These are phyloP conservation scores for Peucedramus taeniatus DNA, from an alignment of 2,113 vertebrate species.

Conservation along the genomic window DNA sequence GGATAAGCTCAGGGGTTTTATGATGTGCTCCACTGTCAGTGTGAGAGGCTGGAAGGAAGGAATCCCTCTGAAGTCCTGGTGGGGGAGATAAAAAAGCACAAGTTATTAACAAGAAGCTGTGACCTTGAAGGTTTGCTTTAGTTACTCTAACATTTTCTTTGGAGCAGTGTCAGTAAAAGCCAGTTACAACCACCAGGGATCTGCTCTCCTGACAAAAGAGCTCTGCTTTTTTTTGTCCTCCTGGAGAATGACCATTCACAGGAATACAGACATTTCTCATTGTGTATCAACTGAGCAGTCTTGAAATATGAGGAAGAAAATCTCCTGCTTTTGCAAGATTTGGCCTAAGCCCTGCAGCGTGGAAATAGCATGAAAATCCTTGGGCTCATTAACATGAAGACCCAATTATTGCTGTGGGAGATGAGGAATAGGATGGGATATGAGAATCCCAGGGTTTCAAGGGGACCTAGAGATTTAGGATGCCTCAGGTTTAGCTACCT, in stretches of 20 bases:
- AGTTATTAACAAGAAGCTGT: background rate
- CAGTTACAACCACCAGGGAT: background rate
- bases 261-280: background rate
- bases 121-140: background rate
- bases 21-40: conserved; percentile 58
- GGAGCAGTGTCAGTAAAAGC: background rate
- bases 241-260: background rate
- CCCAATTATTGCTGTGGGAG: background rate
- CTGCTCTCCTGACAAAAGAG: background rate
- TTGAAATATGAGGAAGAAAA: background rate
- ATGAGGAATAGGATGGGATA: background rate
- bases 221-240: background rate
- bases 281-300: background rate
- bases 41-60: conserved; percentile 61
- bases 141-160: background rate
- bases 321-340: background rate
- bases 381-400: background rate
- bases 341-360: background rate
- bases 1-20: conserved; percentile 42
- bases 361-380: background rate
- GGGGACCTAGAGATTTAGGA: background rate
- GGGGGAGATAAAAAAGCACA: background rate
- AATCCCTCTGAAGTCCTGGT: conserved; percentile 68
- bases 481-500: background rate
- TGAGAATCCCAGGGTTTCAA: background rate